phyloP scores from a whole-genome alignment of 2,888 invertebrate species.

The Lasioglossum zephyrum region DNA sequence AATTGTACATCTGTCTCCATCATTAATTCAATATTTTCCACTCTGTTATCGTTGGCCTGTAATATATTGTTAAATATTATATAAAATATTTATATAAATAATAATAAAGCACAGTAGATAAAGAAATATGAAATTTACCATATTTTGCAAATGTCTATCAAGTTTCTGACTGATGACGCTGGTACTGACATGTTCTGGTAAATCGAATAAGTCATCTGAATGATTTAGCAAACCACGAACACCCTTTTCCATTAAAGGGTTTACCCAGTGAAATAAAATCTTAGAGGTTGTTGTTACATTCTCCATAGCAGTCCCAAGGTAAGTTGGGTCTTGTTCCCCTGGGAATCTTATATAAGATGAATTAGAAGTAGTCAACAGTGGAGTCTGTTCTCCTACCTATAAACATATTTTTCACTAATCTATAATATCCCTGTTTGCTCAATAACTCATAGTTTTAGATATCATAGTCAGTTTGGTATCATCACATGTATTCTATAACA shows the following conservation, averaged over 20 bases:
- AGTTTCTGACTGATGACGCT: conserved; percentile 87
- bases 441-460: conserved; percentile 60
- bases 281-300: conserved; percentile 89
- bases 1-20: conserved; percentile 50
- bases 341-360: conserved; percentile 88
- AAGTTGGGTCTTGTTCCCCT: conserved; percentile 88
- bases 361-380: conserved; percentile 85
- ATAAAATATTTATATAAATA: neutral
- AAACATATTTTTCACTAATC: conserved; percentile 66
- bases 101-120: neutral
- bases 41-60: conserved; percentile 42
- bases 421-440: conserved; percentile 58
- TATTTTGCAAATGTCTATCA: conserved; percentile 85
- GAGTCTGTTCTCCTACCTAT: conserved; percentile 87
- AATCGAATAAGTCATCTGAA: conserved; percentile 93
- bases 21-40: conserved; percentile 54
- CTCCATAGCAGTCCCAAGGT: conserved; percentile 94
- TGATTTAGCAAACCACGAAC: conserved; percentile 89
- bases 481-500: conserved; percentile 28
- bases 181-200: conserved; percentile 89
- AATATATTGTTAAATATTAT: conserved; percentile 35
- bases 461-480: conserved; percentile 53
- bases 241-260: conserved; percentile 93
- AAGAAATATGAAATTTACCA: conserved; percentile 61
- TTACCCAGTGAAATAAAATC: conserved; percentile 95